Base-by-base conservation (phyloP, 2,113 vertebrate species). In the Aix galericulata region DNA sequence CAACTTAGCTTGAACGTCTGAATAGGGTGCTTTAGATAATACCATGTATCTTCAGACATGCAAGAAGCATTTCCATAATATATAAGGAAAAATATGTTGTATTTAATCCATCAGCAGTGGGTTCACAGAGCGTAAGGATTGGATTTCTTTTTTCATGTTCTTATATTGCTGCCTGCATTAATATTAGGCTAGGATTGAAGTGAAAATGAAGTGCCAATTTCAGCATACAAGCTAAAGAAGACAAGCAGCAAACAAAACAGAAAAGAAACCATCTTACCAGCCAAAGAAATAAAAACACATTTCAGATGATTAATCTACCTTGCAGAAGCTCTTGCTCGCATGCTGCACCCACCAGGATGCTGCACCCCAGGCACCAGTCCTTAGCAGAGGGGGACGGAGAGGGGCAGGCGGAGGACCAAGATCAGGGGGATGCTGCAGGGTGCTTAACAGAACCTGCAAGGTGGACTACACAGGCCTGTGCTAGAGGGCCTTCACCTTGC, bases 161-260 rank as follows among this genome's bases (percentile, higher is more conserved):
- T 97, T 96, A 86, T 44, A 17, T 38, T 1, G 5, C 79, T 38
- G 17, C 46, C 58, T 97, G 59, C 79, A 75, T 97, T 94, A 92
- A 91, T 93, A 94, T 92, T 50, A 81, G 66, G 38, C 88, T 90
- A 52, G 68, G 48, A 91, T 11, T 72, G 92, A 94, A 93, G 74
- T 89, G 93, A 81, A 96, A 93, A 96, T 92, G 85, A 96, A 95
- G 66, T 81, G 90, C 86, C 92, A 93, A 88, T 95, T 97, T 97
- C 93, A 88, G 92, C 83, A 84, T 83, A 88, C 67, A 93, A 83
- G 69, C 68, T 89, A 89, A 40, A 69, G 91, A 91, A 95, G 94
- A 94, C 86, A 96, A 95, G 84, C 0, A 0, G 90, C 76, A 88
- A 93, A 82, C 82, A 89, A 92, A 91, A 77, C 4, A 52, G 52